Evolutionary conservation across 2,888 invertebrate species (phyloP).

Genomic region (Loripinus fragilis): DNA sequence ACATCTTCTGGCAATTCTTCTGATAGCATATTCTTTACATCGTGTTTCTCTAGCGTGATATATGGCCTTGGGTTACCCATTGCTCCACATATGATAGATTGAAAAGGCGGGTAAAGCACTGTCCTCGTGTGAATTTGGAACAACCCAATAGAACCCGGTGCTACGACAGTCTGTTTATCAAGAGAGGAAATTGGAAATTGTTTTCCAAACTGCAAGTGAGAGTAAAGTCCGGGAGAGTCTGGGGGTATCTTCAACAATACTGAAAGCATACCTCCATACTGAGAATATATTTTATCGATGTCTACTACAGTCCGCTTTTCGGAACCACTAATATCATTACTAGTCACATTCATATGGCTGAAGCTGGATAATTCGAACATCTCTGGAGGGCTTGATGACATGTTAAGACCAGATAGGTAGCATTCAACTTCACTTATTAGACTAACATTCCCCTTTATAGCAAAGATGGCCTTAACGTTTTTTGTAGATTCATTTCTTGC

Average conservation of each 20-base stretch:
- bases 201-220: background rate
- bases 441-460: background rate
- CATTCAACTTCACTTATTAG: background rate
- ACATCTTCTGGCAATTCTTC: background rate
- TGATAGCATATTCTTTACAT: background rate
- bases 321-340: background rate
- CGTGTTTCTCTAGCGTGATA: background rate
- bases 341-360: too few relatives aligned
- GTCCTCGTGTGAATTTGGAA: background rate
- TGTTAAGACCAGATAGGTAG: background rate
- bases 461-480: background rate
- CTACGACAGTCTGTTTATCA: background rate
- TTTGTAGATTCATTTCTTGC: background rate
- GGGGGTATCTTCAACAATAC: background rate
- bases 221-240: background rate
- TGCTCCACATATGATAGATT: background rate
- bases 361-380: background rate
- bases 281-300: background rate
- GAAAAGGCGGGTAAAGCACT: background rate
- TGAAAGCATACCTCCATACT: background rate
- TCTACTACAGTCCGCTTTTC: background rate
- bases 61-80: background rate
- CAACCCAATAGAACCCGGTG: background rate
- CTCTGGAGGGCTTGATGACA: background rate
- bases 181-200: background rate